A percentile compares a stretch with the other conserved stretches of the same genome.
phyloP scores from a whole-genome alignment of 2,113 vertebrate species.

The Mobula hypostoma region DNA sequence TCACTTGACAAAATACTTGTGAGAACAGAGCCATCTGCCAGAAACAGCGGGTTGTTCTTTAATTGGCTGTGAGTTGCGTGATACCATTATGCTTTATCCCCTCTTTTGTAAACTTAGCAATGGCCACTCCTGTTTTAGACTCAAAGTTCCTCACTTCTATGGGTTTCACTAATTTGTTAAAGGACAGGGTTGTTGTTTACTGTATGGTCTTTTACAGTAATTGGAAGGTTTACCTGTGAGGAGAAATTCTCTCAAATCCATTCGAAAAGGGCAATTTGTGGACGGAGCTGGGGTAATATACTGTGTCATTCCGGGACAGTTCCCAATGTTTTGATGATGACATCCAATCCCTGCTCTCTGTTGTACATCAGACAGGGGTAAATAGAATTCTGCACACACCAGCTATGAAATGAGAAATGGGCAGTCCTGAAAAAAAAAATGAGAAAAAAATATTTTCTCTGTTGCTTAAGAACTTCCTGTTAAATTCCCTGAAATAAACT shows the following conservation, averaged over 20 bases:
- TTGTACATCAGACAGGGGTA: slow-evolving; percentile 47
- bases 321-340: not conserved
- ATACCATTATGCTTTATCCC: not conserved
- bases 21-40: slow-evolving; percentile 44
- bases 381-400: slow-evolving; percentile 41
- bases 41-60: slow-evolving; percentile 36
- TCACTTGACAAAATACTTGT: slow-evolving; percentile 45
- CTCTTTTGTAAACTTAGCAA: not conserved
- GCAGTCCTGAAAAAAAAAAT: not conserved
- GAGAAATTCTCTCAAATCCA: not conserved
- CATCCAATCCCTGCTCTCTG: slow-evolving; percentile 43
- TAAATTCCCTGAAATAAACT: slow-evolving; percentile 29
- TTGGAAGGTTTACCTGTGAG: not conserved
- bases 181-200: no score
- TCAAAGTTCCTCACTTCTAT: not conserved
- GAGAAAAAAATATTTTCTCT: not conserved
- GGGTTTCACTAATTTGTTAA: not conserved
- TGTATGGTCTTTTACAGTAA: not conserved
- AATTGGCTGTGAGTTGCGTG: not conserved
- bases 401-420: not conserved
- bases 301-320: not conserved
- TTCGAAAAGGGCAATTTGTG: not conserved
- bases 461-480: slow-evolving; percentile 45
- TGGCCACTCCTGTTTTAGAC: not conserved
- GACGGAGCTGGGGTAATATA: not conserved